Evolutionary conservation across 92 coral and sea anemone genomes (phyloP), one percentile per base, ranked within the genome.

Genomic region (Phenganax stokvisi): DNA sequence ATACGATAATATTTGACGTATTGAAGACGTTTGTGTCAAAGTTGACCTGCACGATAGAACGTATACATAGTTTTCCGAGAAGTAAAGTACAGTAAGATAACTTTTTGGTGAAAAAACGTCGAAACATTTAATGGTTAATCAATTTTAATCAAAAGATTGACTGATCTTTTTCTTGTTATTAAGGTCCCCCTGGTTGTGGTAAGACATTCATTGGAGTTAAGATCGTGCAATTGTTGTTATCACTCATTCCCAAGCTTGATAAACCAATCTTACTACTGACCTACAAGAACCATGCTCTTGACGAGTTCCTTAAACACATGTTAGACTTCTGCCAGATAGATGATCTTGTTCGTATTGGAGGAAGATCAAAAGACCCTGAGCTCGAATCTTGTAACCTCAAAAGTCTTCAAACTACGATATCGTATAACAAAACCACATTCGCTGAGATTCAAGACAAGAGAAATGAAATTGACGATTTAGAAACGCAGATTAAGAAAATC

Each of bases 231-330:
- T 53, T 68, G 73, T 28, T 68, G 73, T 37, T 68, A 68, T 30
- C 73, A 12, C 73, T 68, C n/a, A 3, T 53, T 30, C 85, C 85
- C 10, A 61, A 67, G 79, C 85, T 81, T 12, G 25, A 74, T 1
- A 71, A 71, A 44, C 85, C 85, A 68, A 66, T 81, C 60, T 59
- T 81, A 54, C 68, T 81, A 47, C 61, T 81, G 79, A 81, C 85
- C 61, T 81, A 81, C 85, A 81, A 81, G 80, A 81, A 81, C 80
- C 85, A 81, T 12, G 85, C 85, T 10, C 68, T 81, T 6, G 85
- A 81, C 79, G 85, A 81, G 61, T 81, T 71, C 85, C 68, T 81
- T 37, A 70, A 68, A 56, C 73, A 56, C 79, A 81, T 81, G 85
- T 44, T 81, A 6, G 54, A 47, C 16, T 81, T 81, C 27, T 81